Evolutionary conservation across 2,888 invertebrate species (phyloP).

Genomic region (Platycheirus albimanus): DNA sequence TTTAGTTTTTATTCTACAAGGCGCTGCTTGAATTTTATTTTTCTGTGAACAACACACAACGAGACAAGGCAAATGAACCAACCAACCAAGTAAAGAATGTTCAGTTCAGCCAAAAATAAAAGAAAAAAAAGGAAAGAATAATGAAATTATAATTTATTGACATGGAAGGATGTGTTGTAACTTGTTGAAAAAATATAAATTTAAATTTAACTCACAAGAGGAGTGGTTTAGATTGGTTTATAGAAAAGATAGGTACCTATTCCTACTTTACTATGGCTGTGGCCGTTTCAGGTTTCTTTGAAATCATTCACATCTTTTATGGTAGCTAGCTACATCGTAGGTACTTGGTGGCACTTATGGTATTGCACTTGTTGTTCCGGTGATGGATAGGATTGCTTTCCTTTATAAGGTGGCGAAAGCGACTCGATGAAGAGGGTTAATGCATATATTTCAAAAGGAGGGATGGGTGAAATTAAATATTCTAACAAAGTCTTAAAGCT

Average conservation of each 20-base stretch:
- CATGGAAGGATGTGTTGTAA: constrained; percentile 49
- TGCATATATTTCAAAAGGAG: no score
- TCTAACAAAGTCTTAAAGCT: no score
- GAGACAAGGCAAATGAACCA: no score
- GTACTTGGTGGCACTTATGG: background rate
- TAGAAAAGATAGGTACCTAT: background rate
- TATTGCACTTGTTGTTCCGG: background rate
- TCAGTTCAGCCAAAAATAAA: constrained; percentile 26
- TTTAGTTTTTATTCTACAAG: constrained; percentile 45
- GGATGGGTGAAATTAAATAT: no score
- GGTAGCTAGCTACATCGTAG: no score
- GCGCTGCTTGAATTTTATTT: constrained; percentile 55
- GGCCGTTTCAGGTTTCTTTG: no score
- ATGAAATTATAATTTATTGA: constrained; percentile 46
- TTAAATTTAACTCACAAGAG: constrained; percentile 38
- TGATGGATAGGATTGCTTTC: background rate
- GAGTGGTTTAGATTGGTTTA: constrained; percentile 11
- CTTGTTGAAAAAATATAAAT: constrained; percentile 54
- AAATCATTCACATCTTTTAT: no score
- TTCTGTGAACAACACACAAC: constrained; percentile 10
- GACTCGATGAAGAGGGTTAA: no score
- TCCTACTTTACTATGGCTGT: no score
- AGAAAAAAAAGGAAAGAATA: no score
- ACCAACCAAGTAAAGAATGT: constrained; percentile 1
- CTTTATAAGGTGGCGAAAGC: no score